Conservation (phyloP, 2,113 vertebrate species). For the Pteronura brasiliensis region DNA sequence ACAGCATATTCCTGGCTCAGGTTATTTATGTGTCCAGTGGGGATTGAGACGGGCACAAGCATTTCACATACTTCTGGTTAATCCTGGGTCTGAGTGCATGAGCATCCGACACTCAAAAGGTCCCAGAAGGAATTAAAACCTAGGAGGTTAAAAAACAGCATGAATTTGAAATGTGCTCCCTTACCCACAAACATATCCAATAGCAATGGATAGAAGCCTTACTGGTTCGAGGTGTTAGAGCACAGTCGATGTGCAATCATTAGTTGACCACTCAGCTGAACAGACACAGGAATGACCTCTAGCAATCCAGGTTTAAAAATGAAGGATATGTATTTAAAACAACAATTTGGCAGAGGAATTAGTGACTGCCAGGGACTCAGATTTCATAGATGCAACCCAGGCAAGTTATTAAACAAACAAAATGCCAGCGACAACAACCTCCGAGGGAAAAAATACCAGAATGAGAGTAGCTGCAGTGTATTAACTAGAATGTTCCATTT, state of each 20-base stretch:
- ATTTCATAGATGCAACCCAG: background rate
- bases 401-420: background rate
- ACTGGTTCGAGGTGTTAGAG: background rate
- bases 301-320: conserved; percentile 1
- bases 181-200: background rate
- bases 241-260: background rate
- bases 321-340: background rate
- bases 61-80: background rate
- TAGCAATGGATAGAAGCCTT: background rate
- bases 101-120: background rate
- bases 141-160: background rate
- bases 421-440: background rate
- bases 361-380: background rate
- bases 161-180: background rate
- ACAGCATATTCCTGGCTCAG: background rate
- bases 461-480: background rate
- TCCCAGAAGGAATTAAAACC: background rate
- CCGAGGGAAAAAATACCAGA: background rate
- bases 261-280: background rate
- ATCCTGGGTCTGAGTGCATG: background rate
- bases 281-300: background rate
- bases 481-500: background rate
- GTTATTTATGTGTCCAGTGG: background rate
- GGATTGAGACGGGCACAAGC: background rate
- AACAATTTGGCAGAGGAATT: background rate